These are phyloP conservation scores for Acrocephalus scirpaceus DNA, from an alignment of 2,797 vertebrate species.

Conservation along the genomic window DNA sequence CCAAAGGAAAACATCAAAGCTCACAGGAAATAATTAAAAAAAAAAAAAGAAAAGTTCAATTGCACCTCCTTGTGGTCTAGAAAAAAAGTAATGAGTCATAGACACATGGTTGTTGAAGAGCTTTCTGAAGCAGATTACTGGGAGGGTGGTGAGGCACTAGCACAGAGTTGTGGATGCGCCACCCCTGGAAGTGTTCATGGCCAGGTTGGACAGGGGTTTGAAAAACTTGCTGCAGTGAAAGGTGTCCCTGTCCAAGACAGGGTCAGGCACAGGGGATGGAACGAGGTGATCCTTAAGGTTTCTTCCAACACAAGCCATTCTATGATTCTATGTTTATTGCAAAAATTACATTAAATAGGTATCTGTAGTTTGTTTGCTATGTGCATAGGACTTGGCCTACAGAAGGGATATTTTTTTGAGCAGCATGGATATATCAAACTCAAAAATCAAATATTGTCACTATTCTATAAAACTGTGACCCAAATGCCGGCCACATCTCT, in stretches of 20 bases:
- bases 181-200: too few species aligned
- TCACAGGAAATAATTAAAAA: not conserved
- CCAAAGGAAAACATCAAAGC: not conserved
- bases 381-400: not conserved
- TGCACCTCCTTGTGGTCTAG: constrained; percentile 63
- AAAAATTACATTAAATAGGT: not conserved
- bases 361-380: not conserved
- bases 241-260: not conserved
- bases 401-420: not conserved
- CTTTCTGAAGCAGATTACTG: not conserved
- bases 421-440: not conserved
- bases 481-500: not conserved
- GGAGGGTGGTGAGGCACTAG: too few species aligned
- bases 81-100: not conserved
- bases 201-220: not conserved
- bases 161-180: too few species aligned
- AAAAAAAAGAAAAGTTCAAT: not conserved
- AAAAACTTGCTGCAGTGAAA: not conserved
- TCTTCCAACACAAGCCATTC: not conserved
- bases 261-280: not conserved
- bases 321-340: not conserved
- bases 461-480: not conserved
- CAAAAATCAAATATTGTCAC: not conserved
- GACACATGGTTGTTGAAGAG: accelerated
- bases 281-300: not conserved